phyloP scores from a whole-genome alignment of 2,888 invertebrate genomes.

The Xestia ashworthii region DNA sequence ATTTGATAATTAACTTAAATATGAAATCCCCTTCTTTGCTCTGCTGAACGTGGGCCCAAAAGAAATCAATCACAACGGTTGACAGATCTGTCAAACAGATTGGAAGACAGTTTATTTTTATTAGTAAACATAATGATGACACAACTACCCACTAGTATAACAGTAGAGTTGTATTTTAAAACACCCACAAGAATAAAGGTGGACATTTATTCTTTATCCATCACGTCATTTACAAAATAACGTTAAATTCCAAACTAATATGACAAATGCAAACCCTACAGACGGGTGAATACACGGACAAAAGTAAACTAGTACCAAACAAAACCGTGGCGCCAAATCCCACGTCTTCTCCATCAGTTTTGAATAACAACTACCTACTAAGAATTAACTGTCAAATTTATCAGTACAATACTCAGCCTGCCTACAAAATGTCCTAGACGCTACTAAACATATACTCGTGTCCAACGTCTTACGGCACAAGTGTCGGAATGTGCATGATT shows the following conservation, averaged over 20 bases:
- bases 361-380: conserved; percentile 26
- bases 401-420: conserved; percentile 17
- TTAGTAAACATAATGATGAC: neutral
- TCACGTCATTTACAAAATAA: conserved; percentile 13
- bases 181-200: conserved; percentile 29
- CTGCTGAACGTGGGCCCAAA: neutral
- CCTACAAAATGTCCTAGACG: conserved; percentile 47
- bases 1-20: neutral
- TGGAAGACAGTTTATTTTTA: conserved; percentile 12
- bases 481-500: conserved; percentile 51
- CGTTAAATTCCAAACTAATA: neutral
- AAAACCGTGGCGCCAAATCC: conserved; percentile 13
- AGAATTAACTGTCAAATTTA: conserved; percentile 27
- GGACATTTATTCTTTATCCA: conserved; percentile 34
- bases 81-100: neutral
- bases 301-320: neutral
- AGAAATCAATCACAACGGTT: neutral
- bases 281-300: neutral
- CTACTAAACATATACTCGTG: conserved; percentile 24
- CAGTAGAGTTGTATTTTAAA: conserved; percentile 18
- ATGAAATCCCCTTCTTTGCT: neutral
- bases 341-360: conserved; percentile 1
- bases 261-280: neutral
- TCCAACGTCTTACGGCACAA: conserved; percentile 18
- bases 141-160: conserved; percentile 21